A percentile compares a stretch with the other conserved stretches of the same genome.
phyloP scores from a whole-genome alignment of 1,140 invertebrate genomes.

The Drosophila punjabiensis region DNA sequence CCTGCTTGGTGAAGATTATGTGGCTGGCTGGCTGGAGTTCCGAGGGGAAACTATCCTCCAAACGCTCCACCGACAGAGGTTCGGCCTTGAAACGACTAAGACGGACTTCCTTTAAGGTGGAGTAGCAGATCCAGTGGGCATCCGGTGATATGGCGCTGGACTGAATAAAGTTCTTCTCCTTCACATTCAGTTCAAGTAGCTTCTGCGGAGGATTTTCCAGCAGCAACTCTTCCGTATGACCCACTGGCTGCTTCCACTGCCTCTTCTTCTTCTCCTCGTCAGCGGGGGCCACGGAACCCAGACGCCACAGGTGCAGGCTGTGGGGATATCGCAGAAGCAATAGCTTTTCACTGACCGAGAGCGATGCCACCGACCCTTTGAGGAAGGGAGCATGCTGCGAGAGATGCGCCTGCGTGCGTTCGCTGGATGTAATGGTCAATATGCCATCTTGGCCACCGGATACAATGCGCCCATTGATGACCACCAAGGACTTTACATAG shows the following conservation, averaged over 20 bases:
- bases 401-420: constrained; percentile 86
- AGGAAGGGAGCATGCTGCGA: constrained; percentile 91
- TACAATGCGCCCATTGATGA: constrained; percentile 89
- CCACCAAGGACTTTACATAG: constrained; percentile 91
- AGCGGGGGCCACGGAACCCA: constrained; percentile 85
- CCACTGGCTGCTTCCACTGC: background rate
- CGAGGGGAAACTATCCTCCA: constrained; percentile 84
- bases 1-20: constrained; percentile 85
- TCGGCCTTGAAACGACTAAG: constrained; percentile 86
- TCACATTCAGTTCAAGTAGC: constrained; percentile 87
- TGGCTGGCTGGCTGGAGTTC: constrained; percentile 85
- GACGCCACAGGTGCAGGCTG: constrained; percentile 89
- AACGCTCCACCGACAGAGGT: constrained; percentile 76
- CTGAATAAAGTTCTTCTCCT: constrained; percentile 24
- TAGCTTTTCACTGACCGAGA: constrained; percentile 87
- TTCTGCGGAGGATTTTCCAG: constrained; percentile 87
- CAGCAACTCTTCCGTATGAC: constrained; percentile 31
- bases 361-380: constrained; percentile 87
- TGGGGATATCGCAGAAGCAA: constrained; percentile 90
- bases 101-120: constrained; percentile 88
- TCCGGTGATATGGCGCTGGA: constrained; percentile 89
- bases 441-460: constrained; percentile 93
- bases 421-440: constrained; percentile 88
- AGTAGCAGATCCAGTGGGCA: constrained; percentile 90
- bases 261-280: constrained; percentile 17